Evolutionary conservation across 2,888 invertebrate species (phyloP), one percentile per base, ranked within the genome.

Genomic region (Cancer borealis): DNA sequence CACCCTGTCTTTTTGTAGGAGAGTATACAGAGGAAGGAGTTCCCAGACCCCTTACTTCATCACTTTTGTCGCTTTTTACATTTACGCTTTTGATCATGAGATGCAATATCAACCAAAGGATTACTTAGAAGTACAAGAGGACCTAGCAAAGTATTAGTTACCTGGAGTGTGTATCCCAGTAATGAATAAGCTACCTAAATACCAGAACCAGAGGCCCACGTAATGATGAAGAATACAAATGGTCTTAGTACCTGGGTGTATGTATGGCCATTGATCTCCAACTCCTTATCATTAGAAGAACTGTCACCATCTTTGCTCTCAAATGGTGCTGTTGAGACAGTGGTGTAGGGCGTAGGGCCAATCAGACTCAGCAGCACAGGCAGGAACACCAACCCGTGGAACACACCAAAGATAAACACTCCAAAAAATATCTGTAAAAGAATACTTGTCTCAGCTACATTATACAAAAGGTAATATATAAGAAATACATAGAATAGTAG

Each of bases 381-480:
- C 90, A 96, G 96, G 94, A 96, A 96, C 30, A 96, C 96, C 92
- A 96, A 96, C 39, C 96, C 96, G 96, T 96, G 96, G 96, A 96
- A 96, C 84, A 96, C 96, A 47, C 96, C 96, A 96, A 96, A 96
- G 26, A 96, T 89, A 1, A 96, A 96, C 88, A 96, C 96, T 0
- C 96, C 96, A 95, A 96, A 96, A 96, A 96, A 96, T 87, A 97
- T 97, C 97, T 95, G 95, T 17, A 21, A 10, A 90, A 88, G 30
- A 21, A 89, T 6, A 88, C 39, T 60, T 60, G 66, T 87, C 10
- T 60, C 8, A 26, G 46, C n/a, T 30, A 90, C 39, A 21, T 87
- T n/a, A 4, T 30, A 12, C 10, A 45, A 8, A 10, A 14, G 21
- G n/a, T 10, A 47, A 79, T 6, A 47, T 10, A 66, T 17, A 17